Evolutionary conservation across 1,140 invertebrate genomes (phyloP).

Genomic region (Achatina immaculata): DNA sequence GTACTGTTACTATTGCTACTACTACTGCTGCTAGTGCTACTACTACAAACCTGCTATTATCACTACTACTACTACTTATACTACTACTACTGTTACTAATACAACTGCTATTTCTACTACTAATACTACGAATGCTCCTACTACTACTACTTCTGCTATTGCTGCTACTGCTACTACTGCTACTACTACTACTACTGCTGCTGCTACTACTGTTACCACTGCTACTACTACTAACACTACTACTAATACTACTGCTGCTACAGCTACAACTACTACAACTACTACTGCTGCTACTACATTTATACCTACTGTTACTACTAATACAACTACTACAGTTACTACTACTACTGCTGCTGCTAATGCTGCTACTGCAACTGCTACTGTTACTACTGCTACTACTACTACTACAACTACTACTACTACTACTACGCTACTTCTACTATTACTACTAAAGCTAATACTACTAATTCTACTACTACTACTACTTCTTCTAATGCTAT

Average conservation of each 20-base stretch:
- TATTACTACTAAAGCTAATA: no score
- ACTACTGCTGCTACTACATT: constrained; percentile 31
- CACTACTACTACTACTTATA: constrained; percentile 22
- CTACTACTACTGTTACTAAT: no score
- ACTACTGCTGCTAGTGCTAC: background rate
- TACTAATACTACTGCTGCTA: background rate
- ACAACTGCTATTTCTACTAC: no score
- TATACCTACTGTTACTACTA: constrained; percentile 19
- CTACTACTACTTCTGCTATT: no score
- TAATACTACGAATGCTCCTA: no score
- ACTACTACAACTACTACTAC: constrained; percentile 33
- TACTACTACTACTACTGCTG: constrained; percentile 28
- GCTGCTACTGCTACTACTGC: constrained; percentile 31
- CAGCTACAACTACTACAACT: constrained; percentile 29
- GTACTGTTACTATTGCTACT: background rate
- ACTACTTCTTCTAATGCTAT: no score
- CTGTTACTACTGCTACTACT: constrained; percentile 24
- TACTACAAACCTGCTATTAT: constrained; percentile 21
- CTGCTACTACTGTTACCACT: constrained; percentile 11
- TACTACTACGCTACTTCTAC: no score
- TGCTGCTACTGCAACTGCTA: constrained; percentile 22
- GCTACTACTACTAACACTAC: no score
- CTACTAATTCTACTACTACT: no score
- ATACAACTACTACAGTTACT: no score
- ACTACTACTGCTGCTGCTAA: no score